Percentiles rank a stretch among this genome's conserved stretches.
Conservation (phyloP, 2,113 vertebrate species). For the Urocolius indicus region DNA sequence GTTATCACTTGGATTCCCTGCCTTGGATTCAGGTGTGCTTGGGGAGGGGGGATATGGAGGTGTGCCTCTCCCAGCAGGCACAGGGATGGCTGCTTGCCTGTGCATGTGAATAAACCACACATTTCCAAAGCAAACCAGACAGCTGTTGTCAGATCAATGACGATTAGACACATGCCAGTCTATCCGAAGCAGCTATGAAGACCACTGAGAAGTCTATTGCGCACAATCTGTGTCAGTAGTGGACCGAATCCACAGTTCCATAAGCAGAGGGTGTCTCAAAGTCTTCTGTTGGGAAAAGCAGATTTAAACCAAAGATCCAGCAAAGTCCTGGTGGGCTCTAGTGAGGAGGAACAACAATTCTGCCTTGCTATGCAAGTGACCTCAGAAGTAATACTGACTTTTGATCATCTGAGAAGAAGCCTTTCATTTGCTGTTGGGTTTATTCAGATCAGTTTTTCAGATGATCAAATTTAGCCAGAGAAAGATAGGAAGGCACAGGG, state of each 20-base stretch:
- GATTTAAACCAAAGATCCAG: neutral
- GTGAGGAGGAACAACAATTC: neutral
- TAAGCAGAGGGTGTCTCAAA: neutral
- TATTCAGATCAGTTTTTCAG: neutral
- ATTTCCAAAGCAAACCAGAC: neutral
- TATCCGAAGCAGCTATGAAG: neutral
- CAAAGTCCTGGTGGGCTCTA: neutral
- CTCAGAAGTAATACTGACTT: neutral
- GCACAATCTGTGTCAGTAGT: neutral
- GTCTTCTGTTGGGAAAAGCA: neutral
- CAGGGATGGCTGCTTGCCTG: neutral
- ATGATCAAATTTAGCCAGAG: neutral
- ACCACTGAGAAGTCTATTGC: neutral
- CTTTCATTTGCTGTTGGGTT: neutral
- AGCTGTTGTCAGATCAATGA: neutral
- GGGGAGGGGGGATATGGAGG: fast-evolving
- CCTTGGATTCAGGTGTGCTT: neutral
- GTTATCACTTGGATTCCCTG: no score
- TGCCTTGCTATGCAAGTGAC: neutral
- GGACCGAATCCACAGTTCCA: no score
- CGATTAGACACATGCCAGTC: neutral
- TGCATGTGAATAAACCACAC: neutral
- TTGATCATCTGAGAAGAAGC: neutral
- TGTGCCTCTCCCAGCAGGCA: no score
- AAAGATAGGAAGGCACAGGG: neutral